Evolutionary conservation across 2,113 vertebrate genomes (phyloP), one percentile per base, ranked within the genome.

Genomic region (Thalassoma bifasciatum): DNA sequence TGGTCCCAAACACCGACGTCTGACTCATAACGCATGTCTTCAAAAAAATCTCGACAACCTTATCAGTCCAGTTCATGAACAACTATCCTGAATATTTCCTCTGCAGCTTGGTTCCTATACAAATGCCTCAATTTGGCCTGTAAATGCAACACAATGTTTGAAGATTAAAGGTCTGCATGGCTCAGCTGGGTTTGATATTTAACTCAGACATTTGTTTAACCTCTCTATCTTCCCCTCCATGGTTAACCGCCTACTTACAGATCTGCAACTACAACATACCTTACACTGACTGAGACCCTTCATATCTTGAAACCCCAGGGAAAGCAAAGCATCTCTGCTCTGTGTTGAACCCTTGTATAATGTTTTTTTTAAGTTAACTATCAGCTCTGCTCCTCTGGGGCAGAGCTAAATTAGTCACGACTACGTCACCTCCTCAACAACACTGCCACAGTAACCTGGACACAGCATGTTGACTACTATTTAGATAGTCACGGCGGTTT

Each of bases 401-500:
- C 68, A 74, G 8, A 0, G 88, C 85, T 82, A 88, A 81, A 86
- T 88, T 54, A 79, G 84, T 82, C 80, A 10, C 37, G 11, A 57
- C 76, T 58, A 79, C 82, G 73, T 92, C 87, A 87, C 69, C 68
- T 74, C 66, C 63, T 70, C 64, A 59, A 75, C 85, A 76, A 81
- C 75, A 54, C 57, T 66, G 14, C 69, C 64, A 53, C 75, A 75
- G 82, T 72, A 60, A 86, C 84, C 66, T 2, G 59, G 64, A 81
- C 80, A 65, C 85, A 69, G 62, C 49, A 53, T 74, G 83, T 78
- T 83, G 82, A 80, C 80, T 30, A 58, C 78, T 77, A 67, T 84
- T 90, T 77, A 89, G 87, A 89, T 88, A 86, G 91, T 86, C 88
- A 86, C 52, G 82, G 82, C 83, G 75, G 78, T 88, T 89, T 88